Percentiles rank a stretch among this genome's conserved stretches.
These are phyloP conservation scores for Apteryx mantelli DNA, from an alignment of 2,113 vertebrate species.

Conservation along the genomic window DNA sequence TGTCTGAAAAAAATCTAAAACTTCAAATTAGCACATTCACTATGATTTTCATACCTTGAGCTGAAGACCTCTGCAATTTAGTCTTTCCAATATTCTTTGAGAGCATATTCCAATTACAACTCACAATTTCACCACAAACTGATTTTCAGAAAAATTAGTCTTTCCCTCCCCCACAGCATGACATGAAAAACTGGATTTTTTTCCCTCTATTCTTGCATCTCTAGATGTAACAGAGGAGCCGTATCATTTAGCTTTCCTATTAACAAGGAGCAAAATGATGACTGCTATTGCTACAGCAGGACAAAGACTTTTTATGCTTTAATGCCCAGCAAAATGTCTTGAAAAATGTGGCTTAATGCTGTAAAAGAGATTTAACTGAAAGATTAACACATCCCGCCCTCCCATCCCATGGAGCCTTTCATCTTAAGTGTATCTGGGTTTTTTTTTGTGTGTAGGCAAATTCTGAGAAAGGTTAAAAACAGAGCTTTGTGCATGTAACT, in stretches of 20 bases:
- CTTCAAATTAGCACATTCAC: not conserved
- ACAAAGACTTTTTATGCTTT: not conserved
- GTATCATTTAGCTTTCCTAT: not conserved
- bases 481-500: not conserved
- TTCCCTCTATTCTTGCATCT: not conserved
- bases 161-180: not conserved
- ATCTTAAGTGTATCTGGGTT: not conserved
- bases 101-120: not conserved
- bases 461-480: constrained; percentile 4
- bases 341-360: not conserved
- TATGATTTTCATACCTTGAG: not conserved
- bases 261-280: not conserved
- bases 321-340: not conserved
- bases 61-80: not conserved
- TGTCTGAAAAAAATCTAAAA: not conserved
- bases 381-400: not conserved
- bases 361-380: not conserved
- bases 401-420: not conserved
- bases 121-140: not conserved
- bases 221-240: not conserved
- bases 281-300: not conserved
- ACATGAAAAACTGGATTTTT: not conserved
- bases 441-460: not conserved
- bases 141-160: not conserved
- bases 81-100: not conserved